These are phyloP conservation scores for Harpagoxenus sublaevis DNA, from an alignment of 2,888 invertebrate species.

Conservation along the genomic window DNA sequence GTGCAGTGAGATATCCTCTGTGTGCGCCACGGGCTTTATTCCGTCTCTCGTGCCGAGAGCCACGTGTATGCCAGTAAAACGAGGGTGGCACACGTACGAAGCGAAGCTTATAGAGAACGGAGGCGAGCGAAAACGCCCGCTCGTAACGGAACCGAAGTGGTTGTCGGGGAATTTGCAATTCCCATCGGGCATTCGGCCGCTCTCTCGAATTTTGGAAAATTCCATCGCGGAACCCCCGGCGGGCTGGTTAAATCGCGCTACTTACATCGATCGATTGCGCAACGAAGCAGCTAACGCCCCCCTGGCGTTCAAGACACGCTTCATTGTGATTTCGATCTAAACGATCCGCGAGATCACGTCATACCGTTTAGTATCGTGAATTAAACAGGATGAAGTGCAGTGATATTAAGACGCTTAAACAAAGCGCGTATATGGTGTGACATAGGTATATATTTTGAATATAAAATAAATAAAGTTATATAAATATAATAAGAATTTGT, in stretches of 20 bases:
- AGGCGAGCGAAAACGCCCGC: slow-evolving; percentile 46
- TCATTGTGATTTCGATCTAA: slow-evolving; percentile 13
- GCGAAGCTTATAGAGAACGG: not conserved
- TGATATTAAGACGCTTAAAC: not conserved
- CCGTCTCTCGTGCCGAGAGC: not conserved
- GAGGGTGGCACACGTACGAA: not conserved
- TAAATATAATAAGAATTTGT: too few relatives aligned
- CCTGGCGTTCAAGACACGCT: slow-evolving; percentile 10
- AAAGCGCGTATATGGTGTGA: not conserved
- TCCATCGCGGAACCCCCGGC: slow-evolving; percentile 36
- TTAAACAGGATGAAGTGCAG: not conserved
- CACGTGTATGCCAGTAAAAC: slow-evolving; percentile 26
- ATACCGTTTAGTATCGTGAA: not conserved
- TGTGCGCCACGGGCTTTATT: slow-evolving; percentile 22
- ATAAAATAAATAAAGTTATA: not conserved
- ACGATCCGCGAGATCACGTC: not conserved
- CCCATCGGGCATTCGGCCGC: slow-evolving; percentile 56
- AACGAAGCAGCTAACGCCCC: slow-evolving; percentile 15
- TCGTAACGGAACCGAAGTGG: slow-evolving; percentile 55
- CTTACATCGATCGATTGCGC: slow-evolving; percentile 29
- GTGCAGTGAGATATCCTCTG: slow-evolving; percentile 14
- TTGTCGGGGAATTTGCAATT: slow-evolving; percentile 69
- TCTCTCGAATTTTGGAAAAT: slow-evolving; percentile 61
- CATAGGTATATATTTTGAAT: not conserved
- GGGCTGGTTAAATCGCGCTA: slow-evolving; percentile 28